These are phyloP conservation scores for Caenorhabditis sulstoni DNA, from an alignment of 2,888 invertebrate genomes.

Conservation along the genomic window DNA sequence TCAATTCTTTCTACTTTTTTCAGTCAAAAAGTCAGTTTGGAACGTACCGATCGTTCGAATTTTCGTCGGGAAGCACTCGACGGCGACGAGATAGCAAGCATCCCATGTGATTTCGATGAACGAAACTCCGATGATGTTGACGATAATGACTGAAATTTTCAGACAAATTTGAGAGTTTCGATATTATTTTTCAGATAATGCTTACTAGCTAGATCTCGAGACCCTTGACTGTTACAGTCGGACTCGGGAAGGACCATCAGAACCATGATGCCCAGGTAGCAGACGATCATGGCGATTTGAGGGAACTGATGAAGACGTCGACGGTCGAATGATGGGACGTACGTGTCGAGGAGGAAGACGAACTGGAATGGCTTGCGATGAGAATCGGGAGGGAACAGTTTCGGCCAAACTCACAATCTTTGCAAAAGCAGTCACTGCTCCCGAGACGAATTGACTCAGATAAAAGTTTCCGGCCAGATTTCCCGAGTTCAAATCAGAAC, in stretches of 20 bases:
- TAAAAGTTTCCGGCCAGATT: conserved; percentile 69
- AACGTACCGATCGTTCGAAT: conserved; percentile 57
- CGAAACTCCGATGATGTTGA: conserved; percentile 75
- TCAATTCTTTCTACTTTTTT: too few relatives aligned
- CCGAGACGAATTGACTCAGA: conserved; percentile 65
- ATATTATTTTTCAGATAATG: conserved; percentile 1
- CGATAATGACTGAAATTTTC: conserved; percentile 66
- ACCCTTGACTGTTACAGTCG: conserved; percentile 57
- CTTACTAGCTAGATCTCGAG: conserved; percentile 63
- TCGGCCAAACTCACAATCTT: conserved; percentile 59
- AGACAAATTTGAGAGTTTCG: neutral
- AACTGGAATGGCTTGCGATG: conserved; percentile 60
- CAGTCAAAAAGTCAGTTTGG: too few relatives aligned
- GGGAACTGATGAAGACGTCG: conserved; percentile 76
- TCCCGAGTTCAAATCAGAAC: conserved; percentile 68
- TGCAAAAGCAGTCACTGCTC: conserved; percentile 62
- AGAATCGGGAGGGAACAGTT: neutral
- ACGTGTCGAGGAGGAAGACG: conserved; percentile 73
- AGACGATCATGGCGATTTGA: conserved; percentile 73
- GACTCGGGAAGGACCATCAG: conserved; percentile 66
- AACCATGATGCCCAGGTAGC: conserved; percentile 70
- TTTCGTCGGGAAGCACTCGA: conserved; percentile 73
- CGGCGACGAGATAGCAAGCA: conserved; percentile 77
- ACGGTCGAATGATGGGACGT: conserved; percentile 72
- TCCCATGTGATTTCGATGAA: conserved; percentile 80